Conservation (phyloP, 2,888 invertebrate genomes). For the Heliconius charithonia region DNA sequence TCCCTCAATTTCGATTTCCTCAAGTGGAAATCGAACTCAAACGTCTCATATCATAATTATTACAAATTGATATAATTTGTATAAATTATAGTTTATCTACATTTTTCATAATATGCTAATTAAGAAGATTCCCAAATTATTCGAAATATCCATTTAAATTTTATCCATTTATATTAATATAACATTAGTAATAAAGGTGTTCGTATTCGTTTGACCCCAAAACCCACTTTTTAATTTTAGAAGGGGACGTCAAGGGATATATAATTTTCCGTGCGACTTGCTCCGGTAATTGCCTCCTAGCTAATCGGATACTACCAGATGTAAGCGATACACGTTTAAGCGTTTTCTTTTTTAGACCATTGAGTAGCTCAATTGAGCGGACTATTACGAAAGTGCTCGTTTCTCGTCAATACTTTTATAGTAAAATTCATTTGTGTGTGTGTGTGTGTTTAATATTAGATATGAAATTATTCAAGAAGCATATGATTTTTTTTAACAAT, state of each 20-base stretch:
- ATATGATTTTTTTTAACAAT: too few species aligned
- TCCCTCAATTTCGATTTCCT: too few species aligned
- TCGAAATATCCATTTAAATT: neutral
- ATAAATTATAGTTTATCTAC: too few species aligned
- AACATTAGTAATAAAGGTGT: neutral
- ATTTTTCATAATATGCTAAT: too few species aligned
- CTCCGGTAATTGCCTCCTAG: slow-evolving; percentile 57
- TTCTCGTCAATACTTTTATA: neutral
- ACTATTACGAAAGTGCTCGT: neutral
- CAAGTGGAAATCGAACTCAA: too few species aligned
- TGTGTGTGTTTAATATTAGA: too few species aligned
- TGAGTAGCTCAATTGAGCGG: slow-evolving; percentile 9
- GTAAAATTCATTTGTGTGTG: neutral
- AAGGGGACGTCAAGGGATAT: slow-evolving; percentile 52
- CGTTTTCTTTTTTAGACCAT: slow-evolving; percentile 33
- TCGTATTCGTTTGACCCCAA: slow-evolving; percentile 31
- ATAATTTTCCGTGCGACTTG: slow-evolving; percentile 62
- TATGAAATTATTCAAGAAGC: too few species aligned
- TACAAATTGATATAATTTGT: too few species aligned
- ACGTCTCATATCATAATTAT: too few species aligned
- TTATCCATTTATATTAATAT: slow-evolving; percentile 7
- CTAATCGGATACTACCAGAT: slow-evolving; percentile 54
- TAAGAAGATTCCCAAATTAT: neutral
- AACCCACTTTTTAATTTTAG: slow-evolving; percentile 54
- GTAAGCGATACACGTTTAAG: slow-evolving; percentile 45